Conservation (phyloP, 2,888 invertebrate genomes). For the Phyllotreta striolata region DNA sequence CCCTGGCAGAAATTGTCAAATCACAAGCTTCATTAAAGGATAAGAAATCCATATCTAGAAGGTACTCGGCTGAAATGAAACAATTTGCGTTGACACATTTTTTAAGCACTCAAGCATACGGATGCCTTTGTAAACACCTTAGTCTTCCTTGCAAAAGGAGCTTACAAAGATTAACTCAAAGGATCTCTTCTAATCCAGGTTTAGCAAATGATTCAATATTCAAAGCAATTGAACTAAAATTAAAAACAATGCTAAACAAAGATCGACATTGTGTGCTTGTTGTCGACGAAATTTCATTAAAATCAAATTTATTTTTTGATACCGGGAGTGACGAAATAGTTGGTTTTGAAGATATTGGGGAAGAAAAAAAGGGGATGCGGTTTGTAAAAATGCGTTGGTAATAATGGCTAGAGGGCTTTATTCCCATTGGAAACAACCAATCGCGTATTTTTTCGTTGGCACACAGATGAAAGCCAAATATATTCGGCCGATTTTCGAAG, state of each 20-base stretch:
- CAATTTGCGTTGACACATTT: too few species aligned
- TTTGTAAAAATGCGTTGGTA: constrained; percentile 2
- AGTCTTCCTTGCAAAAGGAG: too few species aligned
- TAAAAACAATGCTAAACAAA: neutral
- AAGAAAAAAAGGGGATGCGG: neutral
- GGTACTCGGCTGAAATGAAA: too few species aligned
- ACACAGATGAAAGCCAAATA: neutral
- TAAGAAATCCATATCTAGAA: too few species aligned
- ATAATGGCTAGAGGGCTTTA: constrained; percentile 26
- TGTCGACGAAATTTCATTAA: constrained; percentile 19
- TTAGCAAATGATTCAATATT: neutral
- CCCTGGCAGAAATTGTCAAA: too few species aligned
- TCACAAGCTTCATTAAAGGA: too few species aligned
- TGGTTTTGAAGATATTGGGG: constrained; percentile 3
- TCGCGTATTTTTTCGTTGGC: constrained; percentile 32
- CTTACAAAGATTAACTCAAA: too few species aligned
- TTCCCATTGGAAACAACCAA: constrained; percentile 32
- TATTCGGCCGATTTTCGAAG: too few species aligned
- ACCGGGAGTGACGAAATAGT: neutral
- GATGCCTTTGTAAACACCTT: too few species aligned
- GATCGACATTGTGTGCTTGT: constrained; percentile 6
- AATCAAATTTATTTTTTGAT: constrained; percentile 21
- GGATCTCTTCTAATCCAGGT: too few species aligned
- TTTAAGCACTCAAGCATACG: too few species aligned
- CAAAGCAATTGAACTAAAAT: neutral